phyloP scores from a whole-genome alignment of 1,140 invertebrate species.

The Pseudomyrmex pallidus region DNA sequence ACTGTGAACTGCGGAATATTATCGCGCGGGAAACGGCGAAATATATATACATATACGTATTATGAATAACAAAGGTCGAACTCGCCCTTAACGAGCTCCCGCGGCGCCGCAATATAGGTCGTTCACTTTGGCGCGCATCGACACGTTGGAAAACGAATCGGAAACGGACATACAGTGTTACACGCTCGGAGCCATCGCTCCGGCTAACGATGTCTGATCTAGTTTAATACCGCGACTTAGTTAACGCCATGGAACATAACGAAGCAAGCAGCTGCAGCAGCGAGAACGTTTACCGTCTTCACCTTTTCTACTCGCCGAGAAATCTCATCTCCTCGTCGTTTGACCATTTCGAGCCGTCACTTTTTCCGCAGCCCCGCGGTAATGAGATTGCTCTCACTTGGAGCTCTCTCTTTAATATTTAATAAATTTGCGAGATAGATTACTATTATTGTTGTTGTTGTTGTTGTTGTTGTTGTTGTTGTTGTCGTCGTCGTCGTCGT shows the following conservation, averaged over 20 bases:
- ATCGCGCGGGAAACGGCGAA: slow-evolving; percentile 28
- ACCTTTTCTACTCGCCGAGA: slow-evolving; percentile 18
- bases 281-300: not conserved
- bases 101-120: slow-evolving; percentile 39
- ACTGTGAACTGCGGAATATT: not conserved
- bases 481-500: no score
- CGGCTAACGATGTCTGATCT: slow-evolving; percentile 66
- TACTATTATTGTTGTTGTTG: no score
- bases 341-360: slow-evolving; percentile 34
- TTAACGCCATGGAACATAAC: slow-evolving; percentile 62
- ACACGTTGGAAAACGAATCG: slow-evolving; percentile 51
- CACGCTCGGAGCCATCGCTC: not conserved
- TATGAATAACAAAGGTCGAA: slow-evolving; percentile 30
- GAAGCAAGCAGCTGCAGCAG: not conserved
- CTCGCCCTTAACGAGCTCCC: slow-evolving; percentile 59
- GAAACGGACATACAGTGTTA: slow-evolving; percentile 54
- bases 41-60: not conserved
- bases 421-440: not conserved
- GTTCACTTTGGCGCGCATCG: slow-evolving; percentile 39
- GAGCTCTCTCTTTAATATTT: slow-evolving; percentile 10
- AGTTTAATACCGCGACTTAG: slow-evolving; percentile 70
- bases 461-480: no score
- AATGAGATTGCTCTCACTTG: slow-evolving; percentile 41
- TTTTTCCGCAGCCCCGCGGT: slow-evolving; percentile 20
- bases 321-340: not conserved